phyloP scores from a whole-genome alignment of 2,888 invertebrate species.

The Miltochrista miniata region DNA sequence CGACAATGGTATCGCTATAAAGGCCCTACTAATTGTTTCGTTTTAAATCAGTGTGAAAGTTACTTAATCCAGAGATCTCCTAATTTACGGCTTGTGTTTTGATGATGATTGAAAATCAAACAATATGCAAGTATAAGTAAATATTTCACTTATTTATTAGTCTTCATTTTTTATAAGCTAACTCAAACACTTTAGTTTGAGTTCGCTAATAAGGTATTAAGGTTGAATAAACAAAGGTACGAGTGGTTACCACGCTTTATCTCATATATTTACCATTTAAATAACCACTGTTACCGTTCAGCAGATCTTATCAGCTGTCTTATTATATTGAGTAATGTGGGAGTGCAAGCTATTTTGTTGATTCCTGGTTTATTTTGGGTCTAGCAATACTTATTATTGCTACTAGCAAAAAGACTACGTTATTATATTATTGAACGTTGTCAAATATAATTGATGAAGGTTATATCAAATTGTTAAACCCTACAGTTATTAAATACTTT shows the following conservation, averaged over 20 bases:
- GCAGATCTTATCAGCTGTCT: conserved; percentile 37
- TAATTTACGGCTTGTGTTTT: no score
- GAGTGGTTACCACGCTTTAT: conserved; percentile 35
- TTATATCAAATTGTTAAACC: no score
- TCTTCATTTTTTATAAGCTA: no score
- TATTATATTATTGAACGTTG: not conserved
- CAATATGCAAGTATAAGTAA: no score
- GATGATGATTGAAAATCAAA: no score
- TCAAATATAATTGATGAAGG: no score
- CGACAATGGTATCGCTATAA: conserved; percentile 46
- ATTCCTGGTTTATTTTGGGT: conserved; percentile 31
- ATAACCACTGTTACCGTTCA: conserved; percentile 34
- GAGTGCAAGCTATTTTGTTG: conserved; percentile 34
- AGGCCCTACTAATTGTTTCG: conserved; percentile 25
- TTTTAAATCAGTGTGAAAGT: conserved; percentile 16
- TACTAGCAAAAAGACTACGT: not conserved
- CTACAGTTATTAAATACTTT: no score
- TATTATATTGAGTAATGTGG: conserved; percentile 40
- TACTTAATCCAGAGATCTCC: not conserved
- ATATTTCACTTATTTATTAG: no score
- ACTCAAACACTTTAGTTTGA: conserved; percentile 12
- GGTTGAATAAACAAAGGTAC: conserved; percentile 43
- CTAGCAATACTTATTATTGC: conserved; percentile 18
- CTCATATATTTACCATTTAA: conserved; percentile 42
- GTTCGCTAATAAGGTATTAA: conserved; percentile 22